phyloP scores from a whole-genome alignment of 2,797 vertebrate genomes.

The Tamandua tetradactyla region DNA sequence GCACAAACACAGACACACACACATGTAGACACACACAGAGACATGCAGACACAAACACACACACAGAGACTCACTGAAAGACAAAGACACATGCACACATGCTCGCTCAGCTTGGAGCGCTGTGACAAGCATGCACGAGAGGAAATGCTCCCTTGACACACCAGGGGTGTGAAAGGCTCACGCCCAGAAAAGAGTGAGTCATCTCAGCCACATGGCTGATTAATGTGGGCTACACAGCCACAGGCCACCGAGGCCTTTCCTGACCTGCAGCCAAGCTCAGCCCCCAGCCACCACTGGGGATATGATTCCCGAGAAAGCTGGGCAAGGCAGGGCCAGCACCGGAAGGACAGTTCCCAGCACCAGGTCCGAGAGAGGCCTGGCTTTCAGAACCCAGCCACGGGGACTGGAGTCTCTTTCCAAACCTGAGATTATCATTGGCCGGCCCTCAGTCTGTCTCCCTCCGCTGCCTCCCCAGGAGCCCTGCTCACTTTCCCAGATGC shows the following conservation, averaged over 20 bases:
- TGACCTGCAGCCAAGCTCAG: neutral
- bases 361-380: neutral
- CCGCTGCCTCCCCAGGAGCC: neutral
- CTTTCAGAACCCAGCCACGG: neutral
- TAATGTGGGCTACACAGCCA: accelerated
- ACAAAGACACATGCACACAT: accelerated
- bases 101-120: neutral
- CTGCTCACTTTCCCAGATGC: neutral
- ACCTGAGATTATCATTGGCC: neutral
- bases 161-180: neutral
- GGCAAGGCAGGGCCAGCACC: neutral
- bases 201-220: neutral
- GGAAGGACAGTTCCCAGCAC: neutral
- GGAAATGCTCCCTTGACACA: neutral
- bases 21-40: too few species aligned
- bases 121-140: neutral
- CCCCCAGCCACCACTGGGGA: neutral
- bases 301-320: neutral
- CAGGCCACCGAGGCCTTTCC: neutral
- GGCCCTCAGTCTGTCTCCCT: neutral
- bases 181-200: neutral
- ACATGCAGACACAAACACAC: too few species aligned
- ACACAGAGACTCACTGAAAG: too few species aligned
- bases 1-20: too few species aligned
- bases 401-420: neutral